Conservation (phyloP, 2,797 vertebrate species). For the Ciconia nigra region DNA sequence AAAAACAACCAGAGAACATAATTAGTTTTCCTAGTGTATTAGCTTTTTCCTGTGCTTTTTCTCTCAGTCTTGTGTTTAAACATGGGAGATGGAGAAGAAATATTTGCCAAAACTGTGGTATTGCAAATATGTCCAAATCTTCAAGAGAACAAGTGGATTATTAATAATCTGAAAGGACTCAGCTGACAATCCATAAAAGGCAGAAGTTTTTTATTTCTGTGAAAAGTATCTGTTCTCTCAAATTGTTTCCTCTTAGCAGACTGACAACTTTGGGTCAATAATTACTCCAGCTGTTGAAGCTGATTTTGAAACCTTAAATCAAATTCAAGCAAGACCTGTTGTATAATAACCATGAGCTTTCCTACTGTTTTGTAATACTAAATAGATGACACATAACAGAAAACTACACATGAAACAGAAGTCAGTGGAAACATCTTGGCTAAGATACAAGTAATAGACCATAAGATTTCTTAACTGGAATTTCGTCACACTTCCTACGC, state of each 20-base stretch:
- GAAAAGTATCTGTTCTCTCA: neutral
- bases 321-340: neutral
- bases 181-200: neutral
- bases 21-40: neutral
- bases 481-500: neutral
- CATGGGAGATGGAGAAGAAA: neutral
- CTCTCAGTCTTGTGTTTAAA: constrained; percentile 6
- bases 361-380: neutral
- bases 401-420: neutral
- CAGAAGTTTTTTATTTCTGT: neutral
- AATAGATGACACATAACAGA: neutral
- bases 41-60: neutral
- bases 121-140: neutral
- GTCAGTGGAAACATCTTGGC: neutral
- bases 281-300: neutral
- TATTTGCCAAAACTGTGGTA: constrained; percentile 1
- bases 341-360: neutral
- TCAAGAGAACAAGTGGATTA: neutral
- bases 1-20: neutral
- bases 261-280: neutral
- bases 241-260: neutral
- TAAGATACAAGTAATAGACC: neutral
- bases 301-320: constrained; percentile 14
- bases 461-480: neutral
- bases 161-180: neutral